Base-by-base conservation (phyloP, 1,140 invertebrate species). In the Drosophila tsacasi region DNA sequence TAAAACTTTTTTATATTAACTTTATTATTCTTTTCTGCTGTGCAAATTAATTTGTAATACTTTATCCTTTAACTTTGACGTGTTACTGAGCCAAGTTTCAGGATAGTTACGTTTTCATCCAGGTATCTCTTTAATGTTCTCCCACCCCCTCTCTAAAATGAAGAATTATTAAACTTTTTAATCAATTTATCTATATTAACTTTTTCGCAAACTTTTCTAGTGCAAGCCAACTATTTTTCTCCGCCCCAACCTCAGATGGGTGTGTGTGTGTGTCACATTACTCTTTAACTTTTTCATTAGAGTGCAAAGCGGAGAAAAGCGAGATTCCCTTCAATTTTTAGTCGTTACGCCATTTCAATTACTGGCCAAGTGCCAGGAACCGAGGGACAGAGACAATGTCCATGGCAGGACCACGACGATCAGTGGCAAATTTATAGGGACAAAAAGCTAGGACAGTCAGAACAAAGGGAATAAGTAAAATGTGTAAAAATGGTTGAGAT, bases 171-270 rank as follows among this genome's bases (percentile, higher is more conserved):
- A 90, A 90, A 90, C 75, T 90, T 90, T 89, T 90, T 85, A 90
- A 90, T 90, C 85, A 90, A 91, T 90, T 90, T 90, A 90, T 90
- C 85, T 90, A 90, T 90, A 90, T 90, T 90, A 90, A 90, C 81
- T 90, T 90, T 55, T 89, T 90, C 54, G 52, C 61, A 60, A 73
- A 73, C 67, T 73, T 73, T 73, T 42, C 44, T 19, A 72, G 52
- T 72, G 69, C 44, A 17, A 37, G 37, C 40, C 62, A 64, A 85
- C 77, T 49, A n/a, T 49, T 49, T 49, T 49, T 27, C 23, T n/a
- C 19, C 23, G 2, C 25, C 6, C 57, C 50, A 32, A 63, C 61
- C 76, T 83, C 30, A 19, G 46, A 61, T 61, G 54, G 15, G 46
- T 46, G 54, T 23, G 46, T 46, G 42, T 23, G 21, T 27, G 49